Conservation (phyloP, 2,888 invertebrate species). For the Mythimna vitellina region DNA sequence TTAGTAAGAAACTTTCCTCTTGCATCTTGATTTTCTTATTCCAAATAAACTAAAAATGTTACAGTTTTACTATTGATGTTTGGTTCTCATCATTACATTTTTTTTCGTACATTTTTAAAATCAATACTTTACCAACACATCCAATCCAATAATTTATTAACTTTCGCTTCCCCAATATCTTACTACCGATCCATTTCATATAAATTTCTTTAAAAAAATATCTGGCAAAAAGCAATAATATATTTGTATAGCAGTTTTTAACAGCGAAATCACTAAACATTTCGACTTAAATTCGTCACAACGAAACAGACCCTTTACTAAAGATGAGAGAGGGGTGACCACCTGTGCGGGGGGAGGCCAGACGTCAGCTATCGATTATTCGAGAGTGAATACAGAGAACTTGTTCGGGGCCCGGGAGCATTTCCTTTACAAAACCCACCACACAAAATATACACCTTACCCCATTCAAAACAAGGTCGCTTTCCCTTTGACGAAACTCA, state of each 20-base stretch:
- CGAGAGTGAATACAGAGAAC: conserved; percentile 85
- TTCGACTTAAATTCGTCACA: conserved; percentile 27
- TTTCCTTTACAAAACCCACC: conserved; percentile 76
- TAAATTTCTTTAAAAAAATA: neutral
- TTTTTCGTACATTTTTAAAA: too few species aligned
- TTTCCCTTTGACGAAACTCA: conserved; percentile 65
- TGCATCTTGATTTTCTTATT: neutral
- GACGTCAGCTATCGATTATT: conserved; percentile 91
- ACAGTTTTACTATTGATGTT: neutral
- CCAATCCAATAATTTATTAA: neutral
- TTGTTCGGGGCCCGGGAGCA: conserved; percentile 80
- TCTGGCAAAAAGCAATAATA: neutral
- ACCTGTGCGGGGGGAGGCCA: conserved; percentile 84
- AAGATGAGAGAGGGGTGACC: conserved; percentile 75
- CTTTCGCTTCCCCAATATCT: neutral
- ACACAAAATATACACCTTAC: conserved; percentile 75
- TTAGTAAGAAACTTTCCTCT: neutral
- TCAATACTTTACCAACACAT: too few species aligned
- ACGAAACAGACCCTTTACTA: conserved; percentile 67
- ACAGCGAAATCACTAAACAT: neutral
- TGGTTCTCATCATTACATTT: neutral
- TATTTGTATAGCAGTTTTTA: too few species aligned
- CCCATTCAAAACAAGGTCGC: conserved; percentile 65
- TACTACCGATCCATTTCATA: neutral
- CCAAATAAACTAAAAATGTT: neutral